Base-by-base conservation (phyloP, 2,797 vertebrate species). In the Arvicola amphibius region DNA sequence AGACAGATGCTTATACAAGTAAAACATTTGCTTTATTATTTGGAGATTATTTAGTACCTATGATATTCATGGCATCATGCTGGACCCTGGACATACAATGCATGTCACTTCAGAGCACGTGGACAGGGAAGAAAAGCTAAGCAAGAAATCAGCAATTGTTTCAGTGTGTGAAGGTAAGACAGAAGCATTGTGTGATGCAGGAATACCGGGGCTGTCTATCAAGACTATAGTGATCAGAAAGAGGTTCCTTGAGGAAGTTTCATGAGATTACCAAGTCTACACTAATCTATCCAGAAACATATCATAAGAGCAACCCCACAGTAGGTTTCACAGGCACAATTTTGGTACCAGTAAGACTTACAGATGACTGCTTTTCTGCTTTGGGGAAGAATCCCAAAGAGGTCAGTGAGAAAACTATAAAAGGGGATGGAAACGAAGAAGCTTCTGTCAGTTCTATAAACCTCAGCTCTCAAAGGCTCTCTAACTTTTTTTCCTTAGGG, bases 171-270 rank as follows among this genome's bases (percentile, higher is more conserved):
- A 37, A 86, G 2, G 9, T 12, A 14, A 46, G 32, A 65, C 27
- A 76, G 27, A 74, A 46, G 1, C 8, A 73, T 2, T n/a, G 23
- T 12, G 12, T 48, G 11, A 12, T 74, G 8, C 11, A 32, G 32
- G 16, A 29, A 27, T 32, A 14, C 0, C 3, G 1, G 21, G n/a
- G 37, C 67, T 6, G 17, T 13, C 34, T 29, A 74, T 0, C 25
- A 40, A 43, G 53, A 27, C 2, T 71, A 12, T 2, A 32, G 13
- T 25, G n/a, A 25, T 71, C 40, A 91, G 32, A 65, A 87, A 86
- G 34, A 37, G 17, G 37, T 84, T 77, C 51, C 40, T 53, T 27
- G 10, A 53, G 46, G 12, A 67, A 74, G n/a, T 25, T 32, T 32
- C 6, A 79, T 19, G n/a, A 17, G 19, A 92, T 88, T 48, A 51